Percentiles rank a stretch among this genome's conserved stretches.
These are phyloP conservation scores for Dexiosoma caninum DNA, from an alignment of 2,888 invertebrate species.

Conservation along the genomic window DNA sequence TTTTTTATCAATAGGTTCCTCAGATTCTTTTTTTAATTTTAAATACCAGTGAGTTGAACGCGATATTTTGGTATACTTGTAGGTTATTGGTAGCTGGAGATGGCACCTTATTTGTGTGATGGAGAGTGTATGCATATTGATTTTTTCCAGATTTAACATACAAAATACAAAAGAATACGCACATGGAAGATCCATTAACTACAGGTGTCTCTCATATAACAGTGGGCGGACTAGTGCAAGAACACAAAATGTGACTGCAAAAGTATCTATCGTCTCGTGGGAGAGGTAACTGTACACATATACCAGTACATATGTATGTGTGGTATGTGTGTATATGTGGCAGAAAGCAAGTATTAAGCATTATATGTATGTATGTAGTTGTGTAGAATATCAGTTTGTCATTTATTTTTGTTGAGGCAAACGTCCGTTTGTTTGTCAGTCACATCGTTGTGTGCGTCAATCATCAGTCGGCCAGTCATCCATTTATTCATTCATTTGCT, in stretches of 20 bases:
- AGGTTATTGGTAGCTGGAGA: no score
- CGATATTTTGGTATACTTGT: no score
- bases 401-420: constrained; percentile 1
- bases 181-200: constrained; percentile 29
- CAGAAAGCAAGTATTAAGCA: constrained; percentile 17
- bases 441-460: constrained; percentile 21
- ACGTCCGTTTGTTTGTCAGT: constrained; percentile 10
- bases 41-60: no score
- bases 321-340: neutral
- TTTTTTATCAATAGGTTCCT: no score
- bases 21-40: no score
- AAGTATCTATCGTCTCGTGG: neutral
- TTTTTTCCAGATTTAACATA: neutral
- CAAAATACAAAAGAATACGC: neutral
- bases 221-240: no score
- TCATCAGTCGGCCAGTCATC: constrained; percentile 3
- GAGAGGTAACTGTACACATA: neutral
- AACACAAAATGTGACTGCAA: no score
- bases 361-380: constrained; percentile 15
- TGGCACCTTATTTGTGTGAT: no score
- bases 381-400: constrained; percentile 10
- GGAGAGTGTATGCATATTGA: no score
- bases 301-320: neutral
- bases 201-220: neutral
- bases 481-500: constrained; percentile 17